These are phyloP conservation scores for Caretta caretta DNA, from an alignment of 2,113 vertebrate species.

Conservation along the genomic window DNA sequence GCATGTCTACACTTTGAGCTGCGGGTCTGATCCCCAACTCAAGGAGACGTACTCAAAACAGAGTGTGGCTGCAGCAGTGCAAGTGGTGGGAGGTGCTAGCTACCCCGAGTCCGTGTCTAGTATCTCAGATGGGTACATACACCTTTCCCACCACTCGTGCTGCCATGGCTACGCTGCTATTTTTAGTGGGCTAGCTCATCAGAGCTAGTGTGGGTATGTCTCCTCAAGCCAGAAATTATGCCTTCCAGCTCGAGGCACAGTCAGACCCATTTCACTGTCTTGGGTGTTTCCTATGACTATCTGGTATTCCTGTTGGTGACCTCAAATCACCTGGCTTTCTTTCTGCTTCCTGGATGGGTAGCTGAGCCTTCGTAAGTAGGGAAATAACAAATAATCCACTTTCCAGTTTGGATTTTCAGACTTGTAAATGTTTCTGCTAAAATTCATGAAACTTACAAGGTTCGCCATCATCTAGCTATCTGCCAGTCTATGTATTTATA, in stretches of 20 bases:
- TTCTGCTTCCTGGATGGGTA: neutral
- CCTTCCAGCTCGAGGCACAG: neutral
- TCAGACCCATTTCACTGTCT: neutral
- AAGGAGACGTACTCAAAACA: too few species aligned
- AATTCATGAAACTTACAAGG: rapidly evolving
- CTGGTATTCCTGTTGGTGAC: neutral
- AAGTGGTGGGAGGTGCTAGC: too few species aligned
- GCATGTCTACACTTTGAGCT: too few species aligned
- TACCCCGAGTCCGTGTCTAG: too few species aligned
- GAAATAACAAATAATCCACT: neutral
- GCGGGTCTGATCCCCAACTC: too few species aligned
- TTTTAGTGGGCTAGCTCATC: too few species aligned
- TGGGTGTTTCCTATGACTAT: neutral
- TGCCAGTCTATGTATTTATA: neutral
- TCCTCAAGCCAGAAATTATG: neutral
- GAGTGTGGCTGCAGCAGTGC: too few species aligned
- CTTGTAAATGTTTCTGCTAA: rapidly evolving
- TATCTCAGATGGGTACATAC: too few species aligned
- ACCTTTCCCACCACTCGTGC: too few species aligned
- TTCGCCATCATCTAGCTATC: neutral
- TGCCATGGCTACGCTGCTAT: too few species aligned
- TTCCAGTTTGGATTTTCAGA: neutral
- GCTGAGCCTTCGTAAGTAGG: neutral
- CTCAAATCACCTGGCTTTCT: neutral
- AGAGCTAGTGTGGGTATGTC: too few species aligned